Percentiles rank a stretch among this genome's conserved stretches.
These are phyloP conservation scores for Yponomeuta sedellus DNA, from an alignment of 2,888 invertebrate species.

Conservation along the genomic window DNA sequence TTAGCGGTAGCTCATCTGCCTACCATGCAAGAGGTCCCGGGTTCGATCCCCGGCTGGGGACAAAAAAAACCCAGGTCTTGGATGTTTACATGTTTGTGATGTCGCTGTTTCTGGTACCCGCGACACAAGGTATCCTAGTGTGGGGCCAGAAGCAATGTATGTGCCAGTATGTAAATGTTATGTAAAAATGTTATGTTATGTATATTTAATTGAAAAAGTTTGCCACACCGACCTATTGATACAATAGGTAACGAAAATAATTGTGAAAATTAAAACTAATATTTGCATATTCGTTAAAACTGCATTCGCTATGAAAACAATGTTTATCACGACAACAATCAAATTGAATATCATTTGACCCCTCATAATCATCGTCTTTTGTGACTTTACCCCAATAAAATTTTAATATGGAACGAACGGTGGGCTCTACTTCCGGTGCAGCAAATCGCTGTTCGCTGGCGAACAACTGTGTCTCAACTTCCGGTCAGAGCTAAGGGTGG, in stretches of 20 bases:
- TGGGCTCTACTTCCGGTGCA: conserved; percentile 63
- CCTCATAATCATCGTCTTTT: neutral
- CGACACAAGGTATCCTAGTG: too few relatives aligned
- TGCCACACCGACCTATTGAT: too few relatives aligned
- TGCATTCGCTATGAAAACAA: neutral
- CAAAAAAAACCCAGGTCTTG: too few relatives aligned
- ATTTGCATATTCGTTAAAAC: neutral
- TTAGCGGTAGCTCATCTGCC: too few relatives aligned
- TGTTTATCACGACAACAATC: neutral
- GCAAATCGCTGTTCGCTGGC: conserved; percentile 66
- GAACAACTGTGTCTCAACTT: conserved; percentile 70
- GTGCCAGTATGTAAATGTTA: too few relatives aligned
- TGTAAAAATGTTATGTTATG: too few relatives aligned
- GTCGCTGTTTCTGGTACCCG: too few relatives aligned
- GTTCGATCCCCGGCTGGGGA: too few relatives aligned
- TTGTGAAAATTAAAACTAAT: neutral
- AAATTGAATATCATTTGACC: conserved; percentile 7
- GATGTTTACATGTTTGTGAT: too few relatives aligned
- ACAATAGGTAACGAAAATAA: neutral
- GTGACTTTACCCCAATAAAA: conserved; percentile 34
- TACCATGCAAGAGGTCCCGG: too few relatives aligned
- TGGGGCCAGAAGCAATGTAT: too few relatives aligned
- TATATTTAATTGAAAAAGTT: too few relatives aligned
- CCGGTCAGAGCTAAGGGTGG: conserved; percentile 65
- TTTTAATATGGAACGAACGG: conserved; percentile 71